phyloP scores from a whole-genome alignment of 1,140 invertebrate genomes.

The Harlomillsia oculata region DNA sequence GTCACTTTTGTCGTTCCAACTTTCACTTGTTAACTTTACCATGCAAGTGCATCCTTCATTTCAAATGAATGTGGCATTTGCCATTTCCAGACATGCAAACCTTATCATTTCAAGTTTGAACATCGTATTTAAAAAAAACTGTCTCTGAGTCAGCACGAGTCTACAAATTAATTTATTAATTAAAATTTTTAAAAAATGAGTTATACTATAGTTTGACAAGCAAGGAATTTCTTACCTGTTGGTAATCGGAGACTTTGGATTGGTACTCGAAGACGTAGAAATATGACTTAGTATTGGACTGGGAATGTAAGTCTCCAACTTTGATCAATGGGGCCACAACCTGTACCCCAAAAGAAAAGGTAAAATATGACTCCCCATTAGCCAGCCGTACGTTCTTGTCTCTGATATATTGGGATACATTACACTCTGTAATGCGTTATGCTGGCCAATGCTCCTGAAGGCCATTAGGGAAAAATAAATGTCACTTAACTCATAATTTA shows the following conservation, averaged over 20 bases:
- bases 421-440: conserved; percentile 11
- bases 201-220: too few relatives aligned
- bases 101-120: too few relatives aligned
- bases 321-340: conserved; percentile 85
- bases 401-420: conserved; percentile 15
- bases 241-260: conserved; percentile 79
- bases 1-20: too few relatives aligned
- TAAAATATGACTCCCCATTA: conserved; percentile 23
- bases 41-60: too few relatives aligned
- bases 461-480: conserved; percentile 16
- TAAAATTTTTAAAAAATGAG: too few relatives aligned
- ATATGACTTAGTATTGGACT: conserved; percentile 53
- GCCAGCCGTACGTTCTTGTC: conserved; percentile 1
- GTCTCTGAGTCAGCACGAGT: too few relatives aligned
- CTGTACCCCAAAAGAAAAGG: conserved; percentile 37
- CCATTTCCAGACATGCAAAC: too few relatives aligned
- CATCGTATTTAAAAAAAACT: too few relatives aligned
- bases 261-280: conserved; percentile 91
- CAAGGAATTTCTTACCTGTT: conserved; percentile 75
- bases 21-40: too few relatives aligned
- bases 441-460: conserved; percentile 8
- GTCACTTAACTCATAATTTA: conserved; percentile 15
- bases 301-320: conserved; percentile 83
- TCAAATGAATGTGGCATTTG: too few relatives aligned
- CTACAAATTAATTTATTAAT: too few relatives aligned